These are phyloP conservation scores for Phyllotreta cruciferae DNA, from an alignment of 2,888 invertebrate genomes.

Conservation along the genomic window DNA sequence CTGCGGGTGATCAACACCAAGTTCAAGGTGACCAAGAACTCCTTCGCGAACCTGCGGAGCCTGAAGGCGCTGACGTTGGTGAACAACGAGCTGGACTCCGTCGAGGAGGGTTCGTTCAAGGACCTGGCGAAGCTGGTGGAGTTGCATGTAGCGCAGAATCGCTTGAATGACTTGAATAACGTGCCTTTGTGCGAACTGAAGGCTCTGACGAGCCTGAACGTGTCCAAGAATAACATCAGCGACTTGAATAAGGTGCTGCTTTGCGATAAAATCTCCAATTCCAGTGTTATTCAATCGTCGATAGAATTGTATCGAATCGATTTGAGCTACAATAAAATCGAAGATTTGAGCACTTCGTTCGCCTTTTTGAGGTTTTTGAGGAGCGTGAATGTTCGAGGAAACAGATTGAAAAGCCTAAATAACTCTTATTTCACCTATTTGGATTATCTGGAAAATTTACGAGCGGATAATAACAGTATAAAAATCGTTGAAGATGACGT, in stretches of 20 bases:
- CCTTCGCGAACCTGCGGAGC: conserved; percentile 41
- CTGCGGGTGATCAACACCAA: conserved; percentile 43
- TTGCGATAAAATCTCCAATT: conserved; percentile 30
- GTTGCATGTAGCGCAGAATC: conserved; percentile 45
- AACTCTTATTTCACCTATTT: conserved; percentile 38
- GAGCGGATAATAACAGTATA: conserved; percentile 41
- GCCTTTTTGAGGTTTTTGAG: conserved; percentile 40
- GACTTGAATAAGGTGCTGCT: conserved; percentile 35
- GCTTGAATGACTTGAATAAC: conserved; percentile 41
- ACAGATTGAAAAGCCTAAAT: conserved; percentile 40
- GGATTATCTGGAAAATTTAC: conserved; percentile 39
- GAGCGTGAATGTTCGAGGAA: conserved; percentile 42
- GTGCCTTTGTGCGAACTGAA: conserved; percentile 47
- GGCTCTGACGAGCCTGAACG: conserved; percentile 41
- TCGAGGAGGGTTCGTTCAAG: conserved; percentile 41
- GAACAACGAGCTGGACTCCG: conserved; percentile 43
- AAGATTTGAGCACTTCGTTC: conserved; percentile 38
- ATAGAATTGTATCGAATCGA: conserved; percentile 44
- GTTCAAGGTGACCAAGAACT: conserved; percentile 38
- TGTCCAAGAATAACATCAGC: conserved; percentile 40
- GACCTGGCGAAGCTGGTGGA: conserved; percentile 38
- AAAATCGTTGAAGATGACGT: conserved; percentile 36
- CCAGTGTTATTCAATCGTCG: conserved; percentile 28
- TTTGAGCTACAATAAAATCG: conserved; percentile 48
- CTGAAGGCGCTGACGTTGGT: conserved; percentile 45